Conservation (phyloP, 2,113 vertebrate species). For the Acanthochromis polyacanthus region DNA sequence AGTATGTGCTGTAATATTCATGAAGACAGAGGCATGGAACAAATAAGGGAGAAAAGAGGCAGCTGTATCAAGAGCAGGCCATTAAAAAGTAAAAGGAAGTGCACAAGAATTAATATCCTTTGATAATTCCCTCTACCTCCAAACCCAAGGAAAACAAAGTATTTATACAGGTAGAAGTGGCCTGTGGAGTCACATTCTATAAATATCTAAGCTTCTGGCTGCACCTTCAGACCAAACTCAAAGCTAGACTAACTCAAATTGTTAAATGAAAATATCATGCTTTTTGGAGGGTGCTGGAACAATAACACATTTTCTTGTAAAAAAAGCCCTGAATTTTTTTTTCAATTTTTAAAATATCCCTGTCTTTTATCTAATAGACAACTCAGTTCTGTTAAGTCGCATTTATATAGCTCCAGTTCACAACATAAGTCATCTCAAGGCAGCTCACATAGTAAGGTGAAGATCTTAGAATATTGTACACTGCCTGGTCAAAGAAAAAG, state of each 20-base stretch:
- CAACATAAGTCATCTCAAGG: too few relatives aligned
- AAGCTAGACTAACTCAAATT: not conserved
- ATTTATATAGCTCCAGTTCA: too few relatives aligned
- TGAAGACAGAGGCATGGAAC: constrained; percentile 1
- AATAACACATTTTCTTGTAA: not conserved
- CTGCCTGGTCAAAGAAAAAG: too few relatives aligned
- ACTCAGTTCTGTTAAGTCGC: too few relatives aligned
- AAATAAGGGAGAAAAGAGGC: not conserved
- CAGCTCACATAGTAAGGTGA: too few relatives aligned
- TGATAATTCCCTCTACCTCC: not conserved
- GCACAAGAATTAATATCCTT: not conserved
- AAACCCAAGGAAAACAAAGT: not conserved
- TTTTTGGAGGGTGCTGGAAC: not conserved
- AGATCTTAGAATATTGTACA: too few relatives aligned
- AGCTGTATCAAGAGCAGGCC: not conserved
- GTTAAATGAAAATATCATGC: not conserved
- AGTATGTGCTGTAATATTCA: constrained; percentile 33
- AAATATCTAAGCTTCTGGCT: too few relatives aligned
- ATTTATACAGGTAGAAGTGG: not conserved
- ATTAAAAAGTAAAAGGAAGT: not conserved
- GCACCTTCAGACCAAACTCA: too few relatives aligned
- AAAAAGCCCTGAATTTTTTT: not conserved
- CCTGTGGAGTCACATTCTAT: too few relatives aligned
- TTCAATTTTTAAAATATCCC: too few relatives aligned
- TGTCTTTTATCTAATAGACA: too few relatives aligned